Evolutionary conservation across 2,888 invertebrate species (phyloP).

Genomic region (Drosophila subsilvestris): DNA sequence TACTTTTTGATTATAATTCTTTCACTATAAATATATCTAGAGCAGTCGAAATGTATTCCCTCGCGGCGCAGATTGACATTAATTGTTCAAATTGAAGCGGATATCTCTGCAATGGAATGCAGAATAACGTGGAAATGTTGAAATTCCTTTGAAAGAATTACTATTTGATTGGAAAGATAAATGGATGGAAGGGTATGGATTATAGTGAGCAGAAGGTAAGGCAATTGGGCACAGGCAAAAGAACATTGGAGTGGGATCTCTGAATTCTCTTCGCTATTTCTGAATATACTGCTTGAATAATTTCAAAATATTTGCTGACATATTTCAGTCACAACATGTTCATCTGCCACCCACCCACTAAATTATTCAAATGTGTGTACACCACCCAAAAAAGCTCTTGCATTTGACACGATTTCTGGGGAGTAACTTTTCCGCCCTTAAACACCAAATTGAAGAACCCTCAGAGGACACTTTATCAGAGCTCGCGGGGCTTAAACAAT

Average conservation of each 20-base stretch:
- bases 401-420: slow-evolving; percentile 37
- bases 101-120: slow-evolving; percentile 20
- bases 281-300: not conserved
- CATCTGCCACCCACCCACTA: not conserved
- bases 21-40: slow-evolving; percentile 22
- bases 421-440: not conserved
- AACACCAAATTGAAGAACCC: slow-evolving; percentile 9
- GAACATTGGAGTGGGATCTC: too few species aligned
- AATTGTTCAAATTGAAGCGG: slow-evolving; percentile 66
- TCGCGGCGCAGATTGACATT: slow-evolving; percentile 59
- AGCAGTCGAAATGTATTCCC: slow-evolving; percentile 56
- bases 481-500: slow-evolving; percentile 61
- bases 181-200: not conserved
- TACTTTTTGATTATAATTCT: slow-evolving; percentile 32
- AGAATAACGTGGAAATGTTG: slow-evolving; percentile 9
- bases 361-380: slow-evolving; percentile 23
- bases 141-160: slow-evolving; percentile 29
- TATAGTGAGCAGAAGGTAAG: not conserved
- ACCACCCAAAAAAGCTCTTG: slow-evolving; percentile 7
- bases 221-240: not conserved
- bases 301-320: not conserved
- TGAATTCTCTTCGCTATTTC: too few species aligned
- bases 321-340: not conserved
- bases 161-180: slow-evolving; percentile 2
- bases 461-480: slow-evolving; percentile 61